Evolutionary conservation across 1,140 invertebrate species (phyloP).

Genomic region (Oryzaephilus surinamensis): DNA sequence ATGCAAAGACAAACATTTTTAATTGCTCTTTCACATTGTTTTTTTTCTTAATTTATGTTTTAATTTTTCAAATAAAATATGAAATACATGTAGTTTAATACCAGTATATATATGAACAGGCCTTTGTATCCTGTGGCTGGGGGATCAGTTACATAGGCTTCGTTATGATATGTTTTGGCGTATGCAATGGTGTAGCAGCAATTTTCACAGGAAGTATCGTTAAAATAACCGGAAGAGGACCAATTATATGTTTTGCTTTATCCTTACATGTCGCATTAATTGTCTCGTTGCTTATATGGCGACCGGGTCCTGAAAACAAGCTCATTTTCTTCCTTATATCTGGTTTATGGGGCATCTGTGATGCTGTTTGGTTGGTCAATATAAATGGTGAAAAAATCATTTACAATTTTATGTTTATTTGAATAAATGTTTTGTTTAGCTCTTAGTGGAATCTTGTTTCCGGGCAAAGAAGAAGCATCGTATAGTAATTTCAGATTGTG

Average conservation of each 20-base stretch:
- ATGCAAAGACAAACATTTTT: no score
- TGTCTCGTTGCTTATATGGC: slow-evolving; percentile 58
- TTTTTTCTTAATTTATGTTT: no score
- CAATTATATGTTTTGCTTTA: slow-evolving; percentile 63
- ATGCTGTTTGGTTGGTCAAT: slow-evolving; percentile 76
- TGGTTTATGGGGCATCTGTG: slow-evolving; percentile 81
- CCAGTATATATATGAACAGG: no score
- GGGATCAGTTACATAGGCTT: slow-evolving; percentile 84
- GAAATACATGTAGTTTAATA: no score
- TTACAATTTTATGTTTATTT: no score
- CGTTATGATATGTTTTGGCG: slow-evolving; percentile 85
- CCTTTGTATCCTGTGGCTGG: slow-evolving; percentile 79
- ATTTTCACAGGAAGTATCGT: slow-evolving; percentile 67
- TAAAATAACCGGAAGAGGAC: slow-evolving; percentile 67
- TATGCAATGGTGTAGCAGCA: slow-evolving; percentile 72
- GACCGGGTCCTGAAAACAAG: slow-evolving; percentile 57
- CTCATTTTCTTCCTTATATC: slow-evolving; percentile 72
- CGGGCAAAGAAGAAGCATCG: slow-evolving; percentile 76
- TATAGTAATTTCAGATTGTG: slow-evolving; percentile 89
- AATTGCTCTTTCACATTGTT: no score
- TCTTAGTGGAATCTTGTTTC: slow-evolving; percentile 79
- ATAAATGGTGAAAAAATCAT: no score
- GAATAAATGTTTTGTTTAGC: slow-evolving; percentile 44
- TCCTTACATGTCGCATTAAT: slow-evolving; percentile 59
- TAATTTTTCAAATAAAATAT: no score